A percentile compares a stretch with the other conserved stretches of the same genome.
phyloP scores from a whole-genome alignment of 1,140 invertebrate genomes.

The Reticulitermes speratus region DNA sequence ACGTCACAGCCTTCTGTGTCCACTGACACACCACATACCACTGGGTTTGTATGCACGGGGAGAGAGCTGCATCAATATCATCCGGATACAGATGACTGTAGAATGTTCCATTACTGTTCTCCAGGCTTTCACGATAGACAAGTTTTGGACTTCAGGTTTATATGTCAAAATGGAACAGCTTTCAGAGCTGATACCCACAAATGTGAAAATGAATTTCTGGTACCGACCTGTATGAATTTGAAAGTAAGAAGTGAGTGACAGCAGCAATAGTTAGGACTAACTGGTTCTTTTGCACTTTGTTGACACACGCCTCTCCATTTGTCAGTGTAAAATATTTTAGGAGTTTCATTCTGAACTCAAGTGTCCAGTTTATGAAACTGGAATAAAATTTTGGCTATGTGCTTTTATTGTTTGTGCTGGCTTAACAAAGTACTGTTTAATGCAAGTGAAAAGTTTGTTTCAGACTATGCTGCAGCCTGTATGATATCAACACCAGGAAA shows the following conservation, averaged over 20 bases:
- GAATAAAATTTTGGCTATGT: background rate
- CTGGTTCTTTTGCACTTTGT: background rate
- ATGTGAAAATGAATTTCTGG: constrained; percentile 45
- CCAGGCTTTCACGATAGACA: constrained; percentile 56
- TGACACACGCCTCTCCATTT: background rate
- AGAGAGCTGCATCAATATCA: constrained; percentile 58
- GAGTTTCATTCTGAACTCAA: background rate
- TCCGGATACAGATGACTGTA: constrained; percentile 56
- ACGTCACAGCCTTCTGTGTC: background rate
- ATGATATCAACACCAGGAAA: background rate
- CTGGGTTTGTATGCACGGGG: constrained; percentile 55
- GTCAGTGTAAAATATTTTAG: background rate
- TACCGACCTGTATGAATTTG: background rate
- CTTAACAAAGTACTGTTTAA: background rate
- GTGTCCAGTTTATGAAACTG: background rate
- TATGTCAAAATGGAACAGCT: constrained; percentile 57
- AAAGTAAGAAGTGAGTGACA: background rate
- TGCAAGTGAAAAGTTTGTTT: background rate
- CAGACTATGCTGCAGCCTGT: background rate
- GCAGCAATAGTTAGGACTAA: background rate
- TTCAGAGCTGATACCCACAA: constrained; percentile 56
- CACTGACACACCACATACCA: constrained; percentile 26
- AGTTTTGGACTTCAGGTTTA: constrained; percentile 59
- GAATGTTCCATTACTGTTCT: constrained; percentile 61
- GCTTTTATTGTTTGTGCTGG: background rate